Conservation (phyloP, 2,797 vertebrate genomes). For the Leucoraja ocellata region DNA sequence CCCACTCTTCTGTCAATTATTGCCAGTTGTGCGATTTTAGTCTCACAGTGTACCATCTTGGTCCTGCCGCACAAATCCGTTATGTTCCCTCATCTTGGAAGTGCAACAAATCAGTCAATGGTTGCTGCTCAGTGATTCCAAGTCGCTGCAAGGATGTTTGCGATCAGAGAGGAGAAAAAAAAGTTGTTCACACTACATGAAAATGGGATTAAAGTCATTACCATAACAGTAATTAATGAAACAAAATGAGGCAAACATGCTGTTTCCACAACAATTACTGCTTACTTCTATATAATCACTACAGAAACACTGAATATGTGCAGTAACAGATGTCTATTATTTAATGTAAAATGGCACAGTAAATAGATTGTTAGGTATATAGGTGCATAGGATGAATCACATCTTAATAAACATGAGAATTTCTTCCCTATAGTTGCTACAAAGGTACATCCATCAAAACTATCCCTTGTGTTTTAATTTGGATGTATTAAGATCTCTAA, state of each 20-base stretch:
- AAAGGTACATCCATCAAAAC: not conserved
- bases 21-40: slow-evolving; percentile 34
- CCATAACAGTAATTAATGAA: slow-evolving; percentile 29
- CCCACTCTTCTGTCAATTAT: slow-evolving; percentile 37
- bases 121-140: not conserved
- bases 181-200: slow-evolving; percentile 35
- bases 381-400: not conserved
- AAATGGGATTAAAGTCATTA: slow-evolving; percentile 38
- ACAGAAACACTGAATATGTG: slow-evolving; percentile 26
- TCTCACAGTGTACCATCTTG: slow-evolving; percentile 50
- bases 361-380: slow-evolving; percentile 2
- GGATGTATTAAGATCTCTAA: too few relatives aligned
- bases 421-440: not conserved
- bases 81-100: slow-evolving; percentile 23
- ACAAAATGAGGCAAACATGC: slow-evolving; percentile 32
- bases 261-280: slow-evolving; percentile 34
- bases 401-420: not conserved
- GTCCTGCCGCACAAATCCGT: slow-evolving; percentile 13
- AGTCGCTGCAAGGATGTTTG: slow-evolving; percentile 1
- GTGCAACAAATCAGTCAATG: slow-evolving; percentile 28
- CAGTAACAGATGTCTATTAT: slow-evolving; percentile 8
- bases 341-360: slow-evolving; percentile 12
- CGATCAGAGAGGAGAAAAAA: not conserved
- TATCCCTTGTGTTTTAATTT: too few relatives aligned
- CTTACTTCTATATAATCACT: slow-evolving; percentile 2